Evolutionary conservation across 2,797 vertebrate species (phyloP).

Genomic region (Phalloptychus januarius): DNA sequence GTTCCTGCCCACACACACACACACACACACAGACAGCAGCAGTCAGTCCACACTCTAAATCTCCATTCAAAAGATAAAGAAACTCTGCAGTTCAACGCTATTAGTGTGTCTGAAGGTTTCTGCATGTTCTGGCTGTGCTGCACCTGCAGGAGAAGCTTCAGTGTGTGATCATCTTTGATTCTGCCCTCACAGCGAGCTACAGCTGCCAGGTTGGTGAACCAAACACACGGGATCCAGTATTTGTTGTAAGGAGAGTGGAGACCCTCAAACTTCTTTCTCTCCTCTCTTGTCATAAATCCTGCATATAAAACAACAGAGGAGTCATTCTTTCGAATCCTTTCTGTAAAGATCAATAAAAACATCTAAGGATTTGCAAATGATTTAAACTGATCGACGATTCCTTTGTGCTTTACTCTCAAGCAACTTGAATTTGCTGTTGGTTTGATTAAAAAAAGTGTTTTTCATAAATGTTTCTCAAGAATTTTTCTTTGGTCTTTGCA

Average conservation of each 20-base stretch:
- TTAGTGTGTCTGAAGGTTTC: neutral
- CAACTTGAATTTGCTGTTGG: neutral
- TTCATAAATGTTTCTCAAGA: too few relatives aligned
- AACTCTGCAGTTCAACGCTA: neutral
- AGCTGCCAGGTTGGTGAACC: constrained; percentile 91
- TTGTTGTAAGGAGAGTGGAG: constrained; percentile 92
- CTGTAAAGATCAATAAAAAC: neutral
- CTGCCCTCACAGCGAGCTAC: constrained; percentile 89
- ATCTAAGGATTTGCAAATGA: neutral
- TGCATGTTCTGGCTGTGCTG: neutral
- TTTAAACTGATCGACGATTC: neutral
- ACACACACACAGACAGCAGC: constrained; percentile 28
- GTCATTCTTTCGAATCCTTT: neutral
- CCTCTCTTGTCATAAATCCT: constrained; percentile 95
- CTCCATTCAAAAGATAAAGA: neutral
- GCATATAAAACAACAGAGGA: constrained; percentile 14
- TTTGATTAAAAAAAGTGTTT: too few relatives aligned
- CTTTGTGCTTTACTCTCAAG: neutral
- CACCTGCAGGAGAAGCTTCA: constrained; percentile 92
- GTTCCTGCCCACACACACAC: constrained; percentile 75
- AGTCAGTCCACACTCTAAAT: neutral
- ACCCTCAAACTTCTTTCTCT: constrained; percentile 90
- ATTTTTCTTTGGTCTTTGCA: too few relatives aligned
- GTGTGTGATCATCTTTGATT: constrained; percentile 87
- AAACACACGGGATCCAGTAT: constrained; percentile 94